These are phyloP conservation scores for Leptopilina myrica DNA, from an alignment of 2,888 invertebrate species.

Conservation along the genomic window DNA sequence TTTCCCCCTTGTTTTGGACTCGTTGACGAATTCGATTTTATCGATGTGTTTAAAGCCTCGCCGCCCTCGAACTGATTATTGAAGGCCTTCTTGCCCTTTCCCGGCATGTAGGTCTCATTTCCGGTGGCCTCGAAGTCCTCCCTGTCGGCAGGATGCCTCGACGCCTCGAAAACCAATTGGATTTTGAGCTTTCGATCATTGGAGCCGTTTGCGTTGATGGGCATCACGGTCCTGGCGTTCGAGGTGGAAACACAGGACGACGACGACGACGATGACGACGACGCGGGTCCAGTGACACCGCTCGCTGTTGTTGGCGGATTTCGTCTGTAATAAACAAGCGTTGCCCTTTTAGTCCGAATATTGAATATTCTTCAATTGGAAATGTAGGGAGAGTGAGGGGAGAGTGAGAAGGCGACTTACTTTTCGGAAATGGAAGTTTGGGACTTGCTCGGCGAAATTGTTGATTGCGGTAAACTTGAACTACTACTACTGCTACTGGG, in stretches of 20 bases:
- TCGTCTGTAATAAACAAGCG: constrained; percentile 59
- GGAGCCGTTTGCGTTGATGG: constrained; percentile 59
- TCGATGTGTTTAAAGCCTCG: constrained; percentile 65
- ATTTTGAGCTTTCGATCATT: constrained; percentile 77
- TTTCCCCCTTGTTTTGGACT: constrained; percentile 84
- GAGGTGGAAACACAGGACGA: constrained; percentile 49
- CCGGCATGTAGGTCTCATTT: constrained; percentile 80
- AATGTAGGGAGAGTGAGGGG: too few relatives aligned
- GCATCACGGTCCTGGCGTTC: constrained; percentile 61
- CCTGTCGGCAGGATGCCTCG: constrained; percentile 84
- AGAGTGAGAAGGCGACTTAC: constrained; percentile 53
- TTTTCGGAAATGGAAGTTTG: constrained; percentile 63
- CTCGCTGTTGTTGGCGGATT: constrained; percentile 59
- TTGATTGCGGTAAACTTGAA: constrained; percentile 60
- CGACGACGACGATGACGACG: constrained; percentile 53
- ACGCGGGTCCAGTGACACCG: constrained; percentile 55
- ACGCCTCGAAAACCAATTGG: constrained; percentile 84
- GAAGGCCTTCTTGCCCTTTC: constrained; percentile 74
- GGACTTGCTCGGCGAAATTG: constrained; percentile 66
- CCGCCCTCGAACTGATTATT: constrained; percentile 69
- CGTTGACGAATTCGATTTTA: constrained; percentile 78
- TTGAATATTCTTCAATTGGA: constrained; percentile 17
- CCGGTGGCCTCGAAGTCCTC: constrained; percentile 86
- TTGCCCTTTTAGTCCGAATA: constrained; percentile 2
- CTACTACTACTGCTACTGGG: constrained; percentile 41